Evolutionary conservation across 2,888 invertebrate genomes (phyloP).

Genomic region (Philereme vetulata): DNA sequence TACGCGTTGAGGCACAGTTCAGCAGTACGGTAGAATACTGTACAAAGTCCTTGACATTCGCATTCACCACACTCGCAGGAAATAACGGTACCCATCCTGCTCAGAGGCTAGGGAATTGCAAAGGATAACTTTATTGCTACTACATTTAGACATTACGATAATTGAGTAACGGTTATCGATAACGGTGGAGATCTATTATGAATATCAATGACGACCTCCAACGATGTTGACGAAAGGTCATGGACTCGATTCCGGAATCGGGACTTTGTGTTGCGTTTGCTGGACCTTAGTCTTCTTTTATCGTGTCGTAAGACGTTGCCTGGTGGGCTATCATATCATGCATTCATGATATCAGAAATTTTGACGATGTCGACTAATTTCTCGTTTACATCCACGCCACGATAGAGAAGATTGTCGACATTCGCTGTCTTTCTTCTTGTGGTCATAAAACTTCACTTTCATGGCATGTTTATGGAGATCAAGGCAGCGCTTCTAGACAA

Average conservation of each 20-base stretch:
- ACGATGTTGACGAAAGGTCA: neutral
- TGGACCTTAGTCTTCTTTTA: too few species aligned
- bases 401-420: too few species aligned
- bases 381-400: too few species aligned
- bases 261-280: too few species aligned
- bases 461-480: too few species aligned
- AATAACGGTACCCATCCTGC: slow-evolving; percentile 31
- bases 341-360: too few species aligned
- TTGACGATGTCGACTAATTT: too few species aligned
- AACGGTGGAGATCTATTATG: neutral
- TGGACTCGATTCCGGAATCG: slow-evolving; percentile 1
- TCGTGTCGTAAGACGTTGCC: too few species aligned
- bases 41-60: slow-evolving; percentile 25
- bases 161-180: slow-evolving; percentile 18
- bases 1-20: neutral
- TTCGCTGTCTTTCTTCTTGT: too few species aligned
- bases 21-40: neutral
- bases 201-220: slow-evolving; percentile 16
- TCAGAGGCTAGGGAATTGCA: slow-evolving; percentile 17
- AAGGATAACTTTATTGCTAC: slow-evolving; percentile 17
- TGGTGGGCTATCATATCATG: too few species aligned
- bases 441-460: too few species aligned
- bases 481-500: too few species aligned
- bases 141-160: slow-evolving; percentile 26
- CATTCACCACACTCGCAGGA: slow-evolving; percentile 25